Evolutionary conservation across 2,888 invertebrate genomes (phyloP), one percentile per base, ranked within the genome.

Genomic region (Eurytoma adleriae): DNA sequence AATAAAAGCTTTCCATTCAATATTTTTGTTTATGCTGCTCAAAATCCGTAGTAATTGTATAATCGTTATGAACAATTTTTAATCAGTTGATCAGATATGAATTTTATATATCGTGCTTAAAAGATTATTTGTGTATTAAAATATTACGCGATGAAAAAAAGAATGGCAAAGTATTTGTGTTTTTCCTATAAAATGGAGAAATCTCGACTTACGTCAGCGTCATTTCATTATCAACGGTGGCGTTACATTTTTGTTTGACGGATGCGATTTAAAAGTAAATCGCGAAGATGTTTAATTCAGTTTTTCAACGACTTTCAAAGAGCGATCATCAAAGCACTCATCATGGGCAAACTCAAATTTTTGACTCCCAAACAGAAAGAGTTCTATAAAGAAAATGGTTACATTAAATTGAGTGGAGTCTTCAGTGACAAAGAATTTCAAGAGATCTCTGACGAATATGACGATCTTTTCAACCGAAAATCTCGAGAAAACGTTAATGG

Each of bases 301-400:
- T 75, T 67, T 30, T 52, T 62, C 24, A n/a, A 48, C 54, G 20
- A 16, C 54, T 18, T 4, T 30, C 20, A 24, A 52, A 12, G 4
- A 13, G 16, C 4, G 27, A 52, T 24, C 20, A 67, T 18, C 20
- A 48, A 14, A 71, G 14, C n/a, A 2, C 14, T 20, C 54, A 84
- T 66, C 5, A 88, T 89, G 88, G 82, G 81, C 66, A 76, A 81
- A 40, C 75, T 88, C 3, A 89, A 89, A 72, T 85, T 85, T 27
- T 85, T 93, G 20, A 92, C 92, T 0, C 68, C 86, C 13, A 90
- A 92, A 30, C 91, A 93, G 85, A 91, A 91, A 59, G 71, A 90
- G 66, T 93, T 92, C 84, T 93, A 92, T 86, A 85, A 90, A 54
- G 91, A 92, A 4, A 93, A 93, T 85, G 93, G 93, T 0, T 93